These are phyloP conservation scores for Archegozetes longisetosus DNA, from an alignment of 1,140 invertebrate genomes.

Conservation along the genomic window DNA sequence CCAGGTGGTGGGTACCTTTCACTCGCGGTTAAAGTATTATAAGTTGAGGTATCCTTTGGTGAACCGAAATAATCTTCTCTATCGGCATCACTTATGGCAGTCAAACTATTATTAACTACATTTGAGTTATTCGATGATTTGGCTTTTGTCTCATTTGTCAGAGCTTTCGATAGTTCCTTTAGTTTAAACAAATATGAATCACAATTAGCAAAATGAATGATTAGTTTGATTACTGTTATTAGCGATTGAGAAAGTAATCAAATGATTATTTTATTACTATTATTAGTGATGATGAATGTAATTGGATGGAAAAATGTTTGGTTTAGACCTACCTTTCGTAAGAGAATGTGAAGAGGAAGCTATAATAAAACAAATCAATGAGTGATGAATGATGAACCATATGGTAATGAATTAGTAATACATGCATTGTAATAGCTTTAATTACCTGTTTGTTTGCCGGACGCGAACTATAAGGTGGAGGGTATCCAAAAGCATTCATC, in stretches of 20 bases:
- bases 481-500: slow-evolving; percentile 8
- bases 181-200: slow-evolving; percentile 1
- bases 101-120: slow-evolving; percentile 28
- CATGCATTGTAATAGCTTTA: no score
- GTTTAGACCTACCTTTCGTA: slow-evolving; percentile 13
- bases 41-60: slow-evolving; percentile 11
- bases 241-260: no score
- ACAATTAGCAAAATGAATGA: slow-evolving; percentile 1
- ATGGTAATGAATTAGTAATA: neutral
- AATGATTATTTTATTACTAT: no score
- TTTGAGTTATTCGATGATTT: slow-evolving; percentile 20
- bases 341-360: slow-evolving; percentile 13
- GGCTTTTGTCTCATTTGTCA: neutral
- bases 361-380: slow-evolving; percentile 1
- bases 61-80: slow-evolving; percentile 16
- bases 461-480: slow-evolving; percentile 11
- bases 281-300: no score
- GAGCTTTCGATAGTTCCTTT: slow-evolving; percentile 13
- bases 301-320: neutral
- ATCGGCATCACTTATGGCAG: slow-evolving; percentile 19
- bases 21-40: neutral
- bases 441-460: slow-evolving; percentile 3
- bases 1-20: neutral
- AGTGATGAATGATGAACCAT: neutral
- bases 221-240: no score